Conservation (phyloP, 37 sponge, comb jelly and placozoan species). For the Aphrocallistes beatrix region DNA sequence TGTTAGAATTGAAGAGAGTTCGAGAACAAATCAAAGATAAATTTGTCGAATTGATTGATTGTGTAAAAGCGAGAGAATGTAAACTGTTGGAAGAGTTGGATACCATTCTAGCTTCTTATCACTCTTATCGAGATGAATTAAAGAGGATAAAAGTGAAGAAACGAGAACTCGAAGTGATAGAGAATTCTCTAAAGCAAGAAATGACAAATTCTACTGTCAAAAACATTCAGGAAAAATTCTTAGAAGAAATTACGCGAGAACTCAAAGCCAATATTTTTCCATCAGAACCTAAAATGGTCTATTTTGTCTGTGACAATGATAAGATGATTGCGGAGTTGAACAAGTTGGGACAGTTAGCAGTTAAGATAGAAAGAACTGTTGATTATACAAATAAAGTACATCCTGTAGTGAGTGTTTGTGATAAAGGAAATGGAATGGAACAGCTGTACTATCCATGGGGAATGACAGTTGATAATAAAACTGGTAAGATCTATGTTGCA, state of each 20-base stretch:
- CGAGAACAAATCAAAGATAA: not conserved
- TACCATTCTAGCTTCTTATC: not conserved
- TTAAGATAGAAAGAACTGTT: not conserved
- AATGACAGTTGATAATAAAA: not conserved
- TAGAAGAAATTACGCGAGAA: not conserved
- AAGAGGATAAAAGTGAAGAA: not conserved
- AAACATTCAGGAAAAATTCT: not conserved
- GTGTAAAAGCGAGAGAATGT: not conserved
- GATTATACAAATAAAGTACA: not conserved
- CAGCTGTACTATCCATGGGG: not conserved
- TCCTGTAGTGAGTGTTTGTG: slow-evolving; percentile 1
- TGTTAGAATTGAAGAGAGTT: not conserved
- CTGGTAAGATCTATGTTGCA: not conserved
- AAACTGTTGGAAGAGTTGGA: not conserved
- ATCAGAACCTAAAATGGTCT: not conserved
- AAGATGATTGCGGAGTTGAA: not conserved
- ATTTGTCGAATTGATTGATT: not conserved
- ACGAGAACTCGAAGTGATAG: not conserved
- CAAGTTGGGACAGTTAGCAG: not conserved
- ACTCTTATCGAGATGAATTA: not conserved
- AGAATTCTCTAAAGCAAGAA: not conserved
- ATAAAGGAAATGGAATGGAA: not conserved
- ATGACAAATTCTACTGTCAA: not conserved
- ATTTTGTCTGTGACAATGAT: not conserved
- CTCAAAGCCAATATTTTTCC: not conserved